Evolutionary conservation across 2,797 vertebrate species (phyloP).

Genomic region (Melanotaenia boesemani): DNA sequence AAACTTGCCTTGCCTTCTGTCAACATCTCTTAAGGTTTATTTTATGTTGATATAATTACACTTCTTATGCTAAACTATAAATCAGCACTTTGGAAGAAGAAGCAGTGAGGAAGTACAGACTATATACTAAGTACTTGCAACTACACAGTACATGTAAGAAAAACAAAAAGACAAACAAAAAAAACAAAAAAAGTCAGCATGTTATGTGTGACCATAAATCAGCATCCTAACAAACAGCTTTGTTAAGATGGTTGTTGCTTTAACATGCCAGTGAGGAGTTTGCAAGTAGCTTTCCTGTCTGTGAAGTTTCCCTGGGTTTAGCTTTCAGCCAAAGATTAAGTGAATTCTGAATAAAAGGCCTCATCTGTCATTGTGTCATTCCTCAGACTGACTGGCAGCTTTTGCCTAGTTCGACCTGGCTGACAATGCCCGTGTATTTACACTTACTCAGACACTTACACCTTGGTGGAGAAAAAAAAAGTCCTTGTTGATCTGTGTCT

Average conservation of each 20-base stretch:
- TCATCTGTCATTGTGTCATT: not conserved
- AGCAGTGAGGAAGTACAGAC: not conserved
- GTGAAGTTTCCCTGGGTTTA: not conserved
- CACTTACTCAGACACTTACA: not conserved
- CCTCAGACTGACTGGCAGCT: not conserved
- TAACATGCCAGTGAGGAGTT: slow-evolving; percentile 8
- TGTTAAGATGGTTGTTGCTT: not conserved
- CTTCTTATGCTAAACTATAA: too few species aligned
- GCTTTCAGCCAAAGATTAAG: too few species aligned
- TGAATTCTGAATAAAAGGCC: too few species aligned
- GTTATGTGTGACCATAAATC: slow-evolving; percentile 18
- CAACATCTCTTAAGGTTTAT: too few species aligned
- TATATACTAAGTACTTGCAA: not conserved
- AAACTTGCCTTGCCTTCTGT: too few species aligned
- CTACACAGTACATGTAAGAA: not conserved
- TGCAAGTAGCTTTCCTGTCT: not conserved
- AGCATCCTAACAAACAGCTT: not conserved
- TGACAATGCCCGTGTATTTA: not conserved
- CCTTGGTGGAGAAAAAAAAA: too few species aligned
- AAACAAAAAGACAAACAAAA: not conserved
- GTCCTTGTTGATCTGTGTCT: too few species aligned
- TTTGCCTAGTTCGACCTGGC: not conserved
- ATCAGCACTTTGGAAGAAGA: too few species aligned
- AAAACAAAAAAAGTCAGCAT: not conserved
- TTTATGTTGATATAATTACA: not conserved